Percentiles rank a stretch among this genome's conserved stretches.
Conservation (phyloP, 2,797 vertebrate genomes). For the Varecia variegata region DNA sequence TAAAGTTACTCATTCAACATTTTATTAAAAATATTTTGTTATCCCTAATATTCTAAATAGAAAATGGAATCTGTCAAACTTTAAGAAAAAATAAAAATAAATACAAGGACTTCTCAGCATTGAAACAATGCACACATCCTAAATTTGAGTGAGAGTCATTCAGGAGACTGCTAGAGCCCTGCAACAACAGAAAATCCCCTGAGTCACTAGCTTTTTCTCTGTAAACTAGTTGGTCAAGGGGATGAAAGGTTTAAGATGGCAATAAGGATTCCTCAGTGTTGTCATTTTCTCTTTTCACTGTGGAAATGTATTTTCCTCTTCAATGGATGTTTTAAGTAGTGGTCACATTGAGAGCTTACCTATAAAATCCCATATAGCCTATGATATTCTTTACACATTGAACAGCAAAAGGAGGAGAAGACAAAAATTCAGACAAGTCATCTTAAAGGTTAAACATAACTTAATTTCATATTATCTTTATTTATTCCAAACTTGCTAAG, state of each 20-base stretch:
- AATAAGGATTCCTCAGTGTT: neutral
- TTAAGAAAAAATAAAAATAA: neutral
- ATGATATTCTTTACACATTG: neutral
- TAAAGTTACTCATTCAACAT: neutral
- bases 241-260: neutral
- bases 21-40: neutral
- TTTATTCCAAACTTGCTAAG: neutral
- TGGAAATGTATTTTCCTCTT: neutral
- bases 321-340: neutral
- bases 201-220: neutral
- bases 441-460: neutral
- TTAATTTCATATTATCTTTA: neutral
- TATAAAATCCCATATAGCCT: neutral
- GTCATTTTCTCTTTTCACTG: neutral
- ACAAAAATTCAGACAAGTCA: neutral
- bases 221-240: neutral
- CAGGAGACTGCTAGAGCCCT: neutral
- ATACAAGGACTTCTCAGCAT: neutral
- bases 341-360: neutral
- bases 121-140: neutral
- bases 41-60: neutral
- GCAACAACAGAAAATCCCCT: neutral
- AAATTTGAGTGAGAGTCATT: neutral
- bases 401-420: neutral
- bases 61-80: neutral